Percentiles rank a stretch among this genome's conserved stretches.
Conservation (phyloP, 1,140 invertebrate genomes). For the Lepidotrigona ventralis region DNA sequence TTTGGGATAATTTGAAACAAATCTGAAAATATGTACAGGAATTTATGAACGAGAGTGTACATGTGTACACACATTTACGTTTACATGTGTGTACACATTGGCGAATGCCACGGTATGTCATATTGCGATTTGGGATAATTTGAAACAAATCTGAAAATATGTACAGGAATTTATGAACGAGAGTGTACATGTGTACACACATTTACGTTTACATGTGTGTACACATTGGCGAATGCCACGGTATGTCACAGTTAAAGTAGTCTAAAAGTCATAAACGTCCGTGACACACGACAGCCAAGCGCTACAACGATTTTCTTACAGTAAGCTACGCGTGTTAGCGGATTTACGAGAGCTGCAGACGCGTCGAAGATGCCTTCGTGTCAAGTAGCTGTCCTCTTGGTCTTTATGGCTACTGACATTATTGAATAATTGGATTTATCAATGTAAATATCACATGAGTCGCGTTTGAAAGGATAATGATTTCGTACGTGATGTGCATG, state of each 20-base stretch:
- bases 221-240: neutral
- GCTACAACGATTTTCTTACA: slow-evolving; percentile 30
- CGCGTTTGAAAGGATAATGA: neutral
- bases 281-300: slow-evolving; percentile 16
- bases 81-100: neutral
- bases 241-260: slow-evolving; percentile 47
- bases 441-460: neutral
- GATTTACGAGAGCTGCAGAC: slow-evolving; percentile 39
- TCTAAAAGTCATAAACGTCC: slow-evolving; percentile 51
- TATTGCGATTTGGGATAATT: too few species aligned
- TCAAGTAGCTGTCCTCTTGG: neutral
- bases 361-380: slow-evolving; percentile 15
- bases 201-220: neutral
- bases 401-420: slow-evolving; percentile 3
- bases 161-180: neutral
- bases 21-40: too few species aligned
- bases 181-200: neutral
- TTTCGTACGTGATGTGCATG: neutral
- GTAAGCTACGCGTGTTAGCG: neutral
- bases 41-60: neutral
- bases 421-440: slow-evolving; percentile 32
- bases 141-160: too few species aligned
- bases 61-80: neutral
- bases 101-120: too few species aligned
- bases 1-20: too few species aligned